Evolutionary conservation across 92 coral and sea anemone species (phyloP).

Genomic region (Desmophyllum pertusum): DNA sequence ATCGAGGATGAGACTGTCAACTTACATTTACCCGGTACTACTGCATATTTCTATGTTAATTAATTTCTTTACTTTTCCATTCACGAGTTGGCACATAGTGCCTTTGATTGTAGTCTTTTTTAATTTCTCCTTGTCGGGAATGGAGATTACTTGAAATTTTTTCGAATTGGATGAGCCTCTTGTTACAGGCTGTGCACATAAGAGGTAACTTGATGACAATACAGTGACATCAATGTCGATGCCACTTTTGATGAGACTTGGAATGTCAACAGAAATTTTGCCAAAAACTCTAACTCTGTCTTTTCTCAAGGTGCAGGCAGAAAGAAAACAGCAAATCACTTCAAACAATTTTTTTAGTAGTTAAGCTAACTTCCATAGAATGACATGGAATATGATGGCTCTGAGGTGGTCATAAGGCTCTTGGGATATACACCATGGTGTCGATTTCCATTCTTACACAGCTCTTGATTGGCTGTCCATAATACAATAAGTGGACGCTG

Average conservation of each 20-base stretch:
- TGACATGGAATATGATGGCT: constrained; percentile 13
- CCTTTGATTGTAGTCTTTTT: too few relatives aligned
- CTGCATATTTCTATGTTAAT: too few relatives aligned
- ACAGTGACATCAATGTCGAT: constrained; percentile 48
- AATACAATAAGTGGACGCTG: constrained; percentile 13
- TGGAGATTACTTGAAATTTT: constrained; percentile 19
- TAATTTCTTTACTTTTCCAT: too few relatives aligned
- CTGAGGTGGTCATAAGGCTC: not conserved
- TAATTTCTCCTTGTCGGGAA: constrained; percentile 30
- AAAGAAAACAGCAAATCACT: constrained; percentile 42
- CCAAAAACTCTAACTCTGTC: constrained; percentile 48
- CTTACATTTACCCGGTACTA: too few relatives aligned
- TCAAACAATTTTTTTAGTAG: constrained; percentile 28
- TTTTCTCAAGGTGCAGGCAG: constrained; percentile 12
- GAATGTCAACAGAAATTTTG: constrained; percentile 36
- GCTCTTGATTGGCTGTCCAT: constrained; percentile 5
- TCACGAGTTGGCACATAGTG: too few relatives aligned
- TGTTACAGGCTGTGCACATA: constrained; percentile 53
- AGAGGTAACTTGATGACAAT: constrained; percentile 43
- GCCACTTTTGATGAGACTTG: constrained; percentile 41
- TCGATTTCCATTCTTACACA: constrained; percentile 4
- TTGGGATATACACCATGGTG: not conserved
- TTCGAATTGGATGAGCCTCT: constrained; percentile 28
- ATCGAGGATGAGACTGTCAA: too few relatives aligned
- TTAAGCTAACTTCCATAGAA: not conserved